These are phyloP conservation scores for Mungos mungo DNA, from an alignment of 2,113 vertebrate species.

Conservation along the genomic window DNA sequence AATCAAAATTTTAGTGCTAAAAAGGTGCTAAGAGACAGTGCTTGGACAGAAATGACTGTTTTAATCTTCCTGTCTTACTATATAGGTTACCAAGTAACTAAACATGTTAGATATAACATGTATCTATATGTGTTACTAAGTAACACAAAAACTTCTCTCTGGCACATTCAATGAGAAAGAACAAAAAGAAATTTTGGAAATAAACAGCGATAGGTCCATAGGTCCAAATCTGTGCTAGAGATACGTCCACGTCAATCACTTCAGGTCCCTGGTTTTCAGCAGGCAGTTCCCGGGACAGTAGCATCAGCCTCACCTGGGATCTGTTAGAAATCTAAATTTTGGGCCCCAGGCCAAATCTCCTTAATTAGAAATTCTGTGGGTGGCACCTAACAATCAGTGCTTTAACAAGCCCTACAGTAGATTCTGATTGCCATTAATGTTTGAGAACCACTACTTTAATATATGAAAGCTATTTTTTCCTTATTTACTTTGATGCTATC, in stretches of 20 bases:
- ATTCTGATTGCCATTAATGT: not conserved
- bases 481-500: not conserved
- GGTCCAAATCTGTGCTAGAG: not conserved
- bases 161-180: not conserved
- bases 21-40: not conserved
- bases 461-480: not conserved
- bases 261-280: not conserved
- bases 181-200: not conserved
- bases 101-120: too few relatives aligned
- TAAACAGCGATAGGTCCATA: not conserved
- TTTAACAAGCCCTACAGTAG: not conserved
- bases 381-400: not conserved
- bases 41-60: not conserved
- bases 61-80: not conserved
- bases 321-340: not conserved
- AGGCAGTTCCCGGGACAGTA: not conserved
- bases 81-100: not conserved
- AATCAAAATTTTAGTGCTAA: not conserved
- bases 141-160: slow-evolving; percentile 1
- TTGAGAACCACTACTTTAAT: not conserved
- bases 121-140: not conserved
- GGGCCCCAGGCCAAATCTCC: not conserved
- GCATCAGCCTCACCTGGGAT: not conserved
- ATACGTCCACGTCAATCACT: not conserved
- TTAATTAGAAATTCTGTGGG: not conserved